Evolutionary conservation across 2,888 invertebrate species (phyloP), one percentile per base, ranked within the genome.

Genomic region (Capitulum mitella): DNA sequence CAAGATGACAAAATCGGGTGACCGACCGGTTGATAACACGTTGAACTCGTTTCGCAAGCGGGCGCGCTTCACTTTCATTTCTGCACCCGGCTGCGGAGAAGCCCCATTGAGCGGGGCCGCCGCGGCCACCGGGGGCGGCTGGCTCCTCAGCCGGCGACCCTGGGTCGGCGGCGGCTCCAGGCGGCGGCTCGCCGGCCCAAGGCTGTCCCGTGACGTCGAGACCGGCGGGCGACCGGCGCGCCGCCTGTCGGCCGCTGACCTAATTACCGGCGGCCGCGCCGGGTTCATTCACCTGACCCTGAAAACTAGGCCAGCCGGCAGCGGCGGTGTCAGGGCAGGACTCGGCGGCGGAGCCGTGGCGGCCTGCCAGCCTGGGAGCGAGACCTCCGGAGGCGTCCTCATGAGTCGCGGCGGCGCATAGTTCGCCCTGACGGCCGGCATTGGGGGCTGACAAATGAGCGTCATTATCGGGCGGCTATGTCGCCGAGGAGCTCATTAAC

Each of bases 211-310:
- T 37, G 70, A 70, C 70, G 70, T 70, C 70, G 12, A 70, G 40
- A n/a, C 26, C 37, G n/a, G 12, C 58, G 58, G 29, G 40, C 37
- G 70, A 70, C 29, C 70, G 22, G 37, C 22, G 70, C 70, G 70
- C 70, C 70, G 70, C 70, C 70, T 70, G 14, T 8, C 70, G 70
- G 70, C 37, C 37, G 26, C 37, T n/a, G 70, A 37, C 70, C 37
- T 37, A 40, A 70, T 37, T 70, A 70, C 70, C 1, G 6, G 51
- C 29, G 3, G 58, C 29, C 58, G 58, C 10, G 64, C 14, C 64
- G 70, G 12, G 70, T 70, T 70, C 70, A 70, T 70, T 70, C 70
- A 70, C 70, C 70, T 70, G 70, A 70, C 70, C 70, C 37, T 70
- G 70, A 70, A 70, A 70, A 70, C 70, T 70, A 70, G 70, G 70